phyloP scores from a whole-genome alignment of 2,113 vertebrate species.

The Cepphus grylle region DNA sequence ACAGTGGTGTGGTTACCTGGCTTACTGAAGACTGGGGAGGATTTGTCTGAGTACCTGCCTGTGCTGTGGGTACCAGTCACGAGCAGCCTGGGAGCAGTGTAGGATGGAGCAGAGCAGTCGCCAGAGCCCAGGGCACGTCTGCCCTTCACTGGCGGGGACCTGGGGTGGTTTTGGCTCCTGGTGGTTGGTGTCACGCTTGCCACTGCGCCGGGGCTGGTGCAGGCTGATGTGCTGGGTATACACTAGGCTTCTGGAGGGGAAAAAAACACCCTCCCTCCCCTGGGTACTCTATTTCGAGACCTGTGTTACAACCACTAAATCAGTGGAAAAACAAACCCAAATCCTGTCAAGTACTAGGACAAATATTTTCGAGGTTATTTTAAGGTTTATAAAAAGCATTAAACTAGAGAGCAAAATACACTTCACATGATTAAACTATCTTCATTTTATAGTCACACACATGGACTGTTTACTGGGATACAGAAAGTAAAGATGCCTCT shows the following conservation, averaged over 20 bases:
- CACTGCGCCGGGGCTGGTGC: accelerated
- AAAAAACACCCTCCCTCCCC: not conserved
- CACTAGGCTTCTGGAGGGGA: not conserved
- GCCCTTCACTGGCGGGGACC: not conserved
- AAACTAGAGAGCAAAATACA: not conserved
- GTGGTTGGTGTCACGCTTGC: not conserved
- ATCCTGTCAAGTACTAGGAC: not conserved
- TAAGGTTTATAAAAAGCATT: constrained; percentile 18
- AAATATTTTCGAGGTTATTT: constrained; percentile 53
- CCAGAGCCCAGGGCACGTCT: not conserved
- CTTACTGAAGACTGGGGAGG: not conserved
- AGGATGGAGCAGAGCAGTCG: not conserved
- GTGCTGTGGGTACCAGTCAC: not conserved
- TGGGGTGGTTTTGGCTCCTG: accelerated
- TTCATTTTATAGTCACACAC: not conserved
- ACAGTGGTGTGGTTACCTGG: not conserved
- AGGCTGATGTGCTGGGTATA: not conserved
- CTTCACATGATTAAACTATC: not conserved
- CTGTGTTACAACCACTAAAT: not conserved
- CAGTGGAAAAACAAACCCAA: constrained; percentile 37
- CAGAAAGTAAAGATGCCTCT: not conserved
- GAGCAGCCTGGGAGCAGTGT: not conserved
- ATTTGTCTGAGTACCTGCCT: not conserved
- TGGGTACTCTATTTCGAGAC: not conserved
- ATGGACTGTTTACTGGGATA: not conserved